Base-by-base conservation (phyloP, 2,113 vertebrate genomes). In the Tor tambroides region DNA sequence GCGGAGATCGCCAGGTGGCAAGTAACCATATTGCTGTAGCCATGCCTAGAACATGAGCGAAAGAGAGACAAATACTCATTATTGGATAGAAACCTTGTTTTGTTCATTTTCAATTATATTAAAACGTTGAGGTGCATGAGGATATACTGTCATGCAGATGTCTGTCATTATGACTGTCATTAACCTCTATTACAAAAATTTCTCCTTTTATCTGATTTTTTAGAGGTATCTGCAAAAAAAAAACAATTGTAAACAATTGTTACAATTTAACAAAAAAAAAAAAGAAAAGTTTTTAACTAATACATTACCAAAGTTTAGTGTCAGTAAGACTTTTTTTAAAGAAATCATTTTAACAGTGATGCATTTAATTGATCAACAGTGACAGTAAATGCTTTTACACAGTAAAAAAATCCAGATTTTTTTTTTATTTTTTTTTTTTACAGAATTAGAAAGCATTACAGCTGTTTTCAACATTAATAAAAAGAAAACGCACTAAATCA, bases 21-120 rank as follows among this genome's bases (percentile, higher is more conserved):
- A 94, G 94, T 98, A 98, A 10, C 97, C 97, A 86, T 98, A 98
- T 89, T 98, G 97, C 89, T 98, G 97, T 78, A 98, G 93, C 97
- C 97, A 98, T 75, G 94, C 96, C 97, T 98, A 89, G 23, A 84
- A 43, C 0, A 79, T 63, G 15, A 65, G 14, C 21, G 54, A 46
- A 2, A 86, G 41, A 69, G 56, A 59, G 76, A 85, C 65, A 2
- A 30, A 75, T 46, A 15, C 46, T 21, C 32, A n/a, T 54, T 84
- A 49, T 51, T 51, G 49, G 49, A 51, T 1, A 51, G 49, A 51
- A 4, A 51, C 49, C 49, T 51, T 43, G 41, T 43, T 54, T 54
- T 54, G 51, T 54, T 54, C 5, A 19, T 54, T 54, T 54, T 54
- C 17, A 2, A 14, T 49, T 49, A 46, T 46, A 46, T 46, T 51